Conservation (phyloP, 2,888 invertebrate species). For the Lamellibrachia satsuma region DNA sequence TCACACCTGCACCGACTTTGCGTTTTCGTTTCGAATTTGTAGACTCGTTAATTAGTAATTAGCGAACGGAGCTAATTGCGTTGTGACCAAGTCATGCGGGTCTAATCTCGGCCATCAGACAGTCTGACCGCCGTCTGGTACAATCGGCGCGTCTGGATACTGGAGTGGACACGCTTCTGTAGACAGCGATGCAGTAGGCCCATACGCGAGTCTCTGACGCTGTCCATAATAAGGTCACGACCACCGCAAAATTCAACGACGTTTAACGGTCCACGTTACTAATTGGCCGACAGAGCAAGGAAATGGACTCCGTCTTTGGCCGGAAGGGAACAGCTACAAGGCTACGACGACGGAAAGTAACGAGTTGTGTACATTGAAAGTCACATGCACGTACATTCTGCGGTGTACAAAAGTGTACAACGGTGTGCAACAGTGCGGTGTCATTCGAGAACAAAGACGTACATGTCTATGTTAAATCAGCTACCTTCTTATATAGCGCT, state of each 20-base stretch:
- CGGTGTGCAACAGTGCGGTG: too few relatives aligned
- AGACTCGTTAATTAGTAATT: slow-evolving; percentile 10
- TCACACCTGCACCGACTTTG: neutral
- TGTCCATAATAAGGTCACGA: neutral
- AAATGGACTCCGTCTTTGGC: neutral
- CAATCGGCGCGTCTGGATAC: neutral
- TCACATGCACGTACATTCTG: neutral
- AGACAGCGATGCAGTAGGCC: neutral
- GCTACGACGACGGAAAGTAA: neutral
- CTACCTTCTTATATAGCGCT: too few relatives aligned
- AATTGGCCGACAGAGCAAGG: neutral
- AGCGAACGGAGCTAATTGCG: neutral
- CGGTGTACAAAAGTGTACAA: too few relatives aligned
- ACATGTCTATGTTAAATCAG: too few relatives aligned
- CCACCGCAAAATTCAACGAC: neutral
- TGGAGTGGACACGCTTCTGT: neutral
- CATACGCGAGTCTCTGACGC: neutral
- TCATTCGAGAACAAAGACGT: too few relatives aligned
- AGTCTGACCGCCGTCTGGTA: neutral
- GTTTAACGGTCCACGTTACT: neutral
- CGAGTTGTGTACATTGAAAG: too few relatives aligned
- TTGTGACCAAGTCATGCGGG: neutral
- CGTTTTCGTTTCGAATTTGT: neutral
- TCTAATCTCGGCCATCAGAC: slow-evolving; percentile 8
- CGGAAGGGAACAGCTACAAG: neutral